phyloP scores from a whole-genome alignment of 2,113 vertebrate species.

The Myotis davidii region DNA sequence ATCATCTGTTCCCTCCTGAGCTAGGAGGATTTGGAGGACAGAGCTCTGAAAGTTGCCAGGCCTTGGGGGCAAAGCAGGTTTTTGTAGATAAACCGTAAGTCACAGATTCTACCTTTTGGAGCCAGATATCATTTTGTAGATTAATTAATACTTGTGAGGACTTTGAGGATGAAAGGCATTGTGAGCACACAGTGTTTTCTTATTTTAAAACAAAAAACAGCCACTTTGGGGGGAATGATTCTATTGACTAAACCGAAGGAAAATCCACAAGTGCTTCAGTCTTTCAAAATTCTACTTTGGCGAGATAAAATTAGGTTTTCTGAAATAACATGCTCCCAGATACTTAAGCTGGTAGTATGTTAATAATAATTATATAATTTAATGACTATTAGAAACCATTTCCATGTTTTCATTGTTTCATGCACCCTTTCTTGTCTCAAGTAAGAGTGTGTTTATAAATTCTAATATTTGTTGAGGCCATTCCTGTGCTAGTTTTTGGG shows the following conservation, averaged over 20 bases:
- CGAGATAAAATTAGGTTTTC: neutral
- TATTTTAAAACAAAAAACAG: constrained; percentile 65
- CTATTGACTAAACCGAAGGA: neutral
- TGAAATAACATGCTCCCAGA: constrained; percentile 7
- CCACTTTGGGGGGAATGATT: neutral
- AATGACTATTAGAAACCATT: neutral
- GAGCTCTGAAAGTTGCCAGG: constrained; percentile 55
- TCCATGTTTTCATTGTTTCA: neutral
- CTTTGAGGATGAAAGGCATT: constrained; percentile 66
- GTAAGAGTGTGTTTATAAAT: neutral
- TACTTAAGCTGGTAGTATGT: neutral
- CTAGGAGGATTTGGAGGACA: constrained; percentile 59
- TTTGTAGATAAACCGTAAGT: constrained; percentile 76
- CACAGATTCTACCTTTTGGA: constrained; percentile 74
- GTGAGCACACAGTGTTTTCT: constrained; percentile 32
- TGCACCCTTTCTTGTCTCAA: neutral
- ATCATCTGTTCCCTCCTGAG: constrained; percentile 65
- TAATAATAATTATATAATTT: neutral
- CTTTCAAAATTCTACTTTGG: constrained; percentile 37
- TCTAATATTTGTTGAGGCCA: neutral
- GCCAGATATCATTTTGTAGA: constrained; percentile 69
- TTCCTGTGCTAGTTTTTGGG: neutral
- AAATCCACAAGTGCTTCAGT: neutral
- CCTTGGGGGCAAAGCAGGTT: constrained; percentile 72
- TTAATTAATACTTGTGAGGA: constrained; percentile 72